These are phyloP conservation scores for Haliclystus octoradiatus DNA, from an alignment of 30 jellyfish, hydroid and myxozoan species.

Conservation along the genomic window DNA sequence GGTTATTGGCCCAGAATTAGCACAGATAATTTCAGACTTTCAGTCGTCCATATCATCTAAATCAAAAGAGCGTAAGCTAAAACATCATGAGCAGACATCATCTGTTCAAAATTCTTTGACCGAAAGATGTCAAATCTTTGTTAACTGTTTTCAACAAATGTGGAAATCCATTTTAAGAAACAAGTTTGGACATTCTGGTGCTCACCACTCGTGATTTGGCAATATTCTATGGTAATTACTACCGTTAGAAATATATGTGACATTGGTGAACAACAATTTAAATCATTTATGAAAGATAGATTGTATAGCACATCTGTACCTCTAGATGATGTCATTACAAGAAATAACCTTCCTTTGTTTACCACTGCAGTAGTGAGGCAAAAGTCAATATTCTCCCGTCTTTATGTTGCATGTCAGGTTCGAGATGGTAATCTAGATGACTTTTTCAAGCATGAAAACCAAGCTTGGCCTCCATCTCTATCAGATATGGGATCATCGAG, in stretches of 20 bases:
- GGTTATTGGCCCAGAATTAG: slow-evolving; percentile 31
- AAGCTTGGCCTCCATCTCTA: slow-evolving; percentile 36
- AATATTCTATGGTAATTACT: slow-evolving; percentile 12
- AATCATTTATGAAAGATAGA: slow-evolving; percentile 14
- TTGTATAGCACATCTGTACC: slow-evolving; percentile 12
- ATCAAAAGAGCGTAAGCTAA: too few relatives aligned
- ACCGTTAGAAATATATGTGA: slow-evolving; percentile 23
- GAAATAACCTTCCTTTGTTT: slow-evolving; percentile 29
- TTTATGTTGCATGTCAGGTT: slow-evolving; percentile 60
- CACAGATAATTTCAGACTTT: slow-evolving; percentile 20
- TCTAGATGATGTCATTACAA: slow-evolving; percentile 28
- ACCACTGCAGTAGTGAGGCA: slow-evolving; percentile 6
- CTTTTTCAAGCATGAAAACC: slow-evolving; percentile 49
- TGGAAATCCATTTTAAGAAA: slow-evolving; percentile 41
- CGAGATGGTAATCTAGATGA: slow-evolving; percentile 56
- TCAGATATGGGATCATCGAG: slow-evolving; percentile 23
- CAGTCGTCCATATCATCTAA: too few relatives aligned
- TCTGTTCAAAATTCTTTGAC: slow-evolving; percentile 12
- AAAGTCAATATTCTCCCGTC: slow-evolving; percentile 42
- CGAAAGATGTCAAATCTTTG: slow-evolving; percentile 10
- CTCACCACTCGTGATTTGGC: too few relatives aligned
- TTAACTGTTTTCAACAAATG: slow-evolving; percentile 12
- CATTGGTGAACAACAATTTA: slow-evolving; percentile 39
- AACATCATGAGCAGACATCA: slow-evolving; percentile 10
- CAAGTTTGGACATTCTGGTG: slow-evolving; percentile 16